phyloP scores from a whole-genome alignment of 1,140 invertebrate genomes.

The Eumeta japonica region DNA sequence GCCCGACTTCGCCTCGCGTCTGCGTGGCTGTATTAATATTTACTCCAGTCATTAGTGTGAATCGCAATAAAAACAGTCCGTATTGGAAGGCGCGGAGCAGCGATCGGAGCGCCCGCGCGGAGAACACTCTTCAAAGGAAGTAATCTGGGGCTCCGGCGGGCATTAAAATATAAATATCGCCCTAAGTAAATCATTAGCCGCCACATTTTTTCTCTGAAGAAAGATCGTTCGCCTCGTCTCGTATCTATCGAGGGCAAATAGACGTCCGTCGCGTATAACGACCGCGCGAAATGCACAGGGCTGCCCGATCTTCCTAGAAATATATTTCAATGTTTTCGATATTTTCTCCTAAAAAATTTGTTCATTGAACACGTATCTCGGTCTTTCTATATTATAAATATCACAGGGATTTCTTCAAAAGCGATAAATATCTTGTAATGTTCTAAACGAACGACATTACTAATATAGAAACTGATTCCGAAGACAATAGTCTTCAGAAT shows the following conservation, averaged over 20 bases:
- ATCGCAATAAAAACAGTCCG: too few relatives aligned
- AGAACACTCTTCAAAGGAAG: constrained; percentile 48
- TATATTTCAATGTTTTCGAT: neutral
- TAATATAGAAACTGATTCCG: neutral
- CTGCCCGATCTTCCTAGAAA: neutral
- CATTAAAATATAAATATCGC: constrained; percentile 54
- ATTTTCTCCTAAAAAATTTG: neutral
- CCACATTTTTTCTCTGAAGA: constrained; percentile 29
- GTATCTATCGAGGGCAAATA: constrained; percentile 32
- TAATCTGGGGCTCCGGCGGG: constrained; percentile 35
- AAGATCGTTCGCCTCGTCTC: constrained; percentile 20
- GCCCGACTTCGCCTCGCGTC: too few relatives aligned
- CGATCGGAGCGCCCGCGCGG: too few relatives aligned
- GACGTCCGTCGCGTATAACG: neutral
- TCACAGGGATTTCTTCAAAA: neutral
- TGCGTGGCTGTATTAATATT: too few relatives aligned
- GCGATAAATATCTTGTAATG: neutral
- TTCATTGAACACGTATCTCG: neutral
- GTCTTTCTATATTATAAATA: neutral
- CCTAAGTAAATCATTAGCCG: constrained; percentile 55
- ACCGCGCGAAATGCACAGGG: neutral
- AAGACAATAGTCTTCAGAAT: too few relatives aligned
- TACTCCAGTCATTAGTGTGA: too few relatives aligned
- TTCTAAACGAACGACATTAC: neutral
- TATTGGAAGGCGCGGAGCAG: too few relatives aligned